These are phyloP conservation scores for Aviceda subcristata DNA, from an alignment of 2,113 vertebrate species.

Conservation along the genomic window DNA sequence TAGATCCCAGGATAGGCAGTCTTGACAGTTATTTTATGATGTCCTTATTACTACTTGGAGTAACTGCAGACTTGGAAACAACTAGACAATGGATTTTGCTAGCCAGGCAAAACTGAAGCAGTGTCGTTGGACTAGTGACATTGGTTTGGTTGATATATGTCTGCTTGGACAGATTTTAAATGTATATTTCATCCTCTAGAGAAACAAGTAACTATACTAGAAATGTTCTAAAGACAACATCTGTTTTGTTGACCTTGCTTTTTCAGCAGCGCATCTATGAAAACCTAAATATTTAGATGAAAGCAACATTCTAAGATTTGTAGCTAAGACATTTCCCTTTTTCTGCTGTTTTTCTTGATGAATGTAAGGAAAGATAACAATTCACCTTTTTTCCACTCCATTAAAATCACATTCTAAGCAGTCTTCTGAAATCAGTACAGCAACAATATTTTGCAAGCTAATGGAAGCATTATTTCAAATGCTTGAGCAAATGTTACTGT, in stretches of 20 bases:
- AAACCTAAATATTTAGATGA: conserved; percentile 23
- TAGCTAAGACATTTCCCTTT: background rate
- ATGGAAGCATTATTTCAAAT: conserved; percentile 14
- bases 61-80: background rate
- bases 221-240: background rate
- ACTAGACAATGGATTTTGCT: background rate
- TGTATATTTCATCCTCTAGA: background rate
- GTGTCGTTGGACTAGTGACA: background rate
- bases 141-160: background rate
- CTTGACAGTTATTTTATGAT: background rate
- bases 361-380: background rate
- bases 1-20: background rate
- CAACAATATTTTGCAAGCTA: background rate
- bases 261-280: background rate
- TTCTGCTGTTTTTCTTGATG: background rate
- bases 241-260: background rate
- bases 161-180: background rate
- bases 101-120: background rate
- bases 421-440: conserved; percentile 9
- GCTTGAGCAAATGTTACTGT: background rate
- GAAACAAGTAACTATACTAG: background rate
- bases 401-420: conserved; percentile 36
- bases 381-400: conserved; percentile 25
- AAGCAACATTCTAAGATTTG: background rate
- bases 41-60: background rate